Evolutionary conservation across 2,797 vertebrate genomes (phyloP).

Genomic region (Ara ararauna): DNA sequence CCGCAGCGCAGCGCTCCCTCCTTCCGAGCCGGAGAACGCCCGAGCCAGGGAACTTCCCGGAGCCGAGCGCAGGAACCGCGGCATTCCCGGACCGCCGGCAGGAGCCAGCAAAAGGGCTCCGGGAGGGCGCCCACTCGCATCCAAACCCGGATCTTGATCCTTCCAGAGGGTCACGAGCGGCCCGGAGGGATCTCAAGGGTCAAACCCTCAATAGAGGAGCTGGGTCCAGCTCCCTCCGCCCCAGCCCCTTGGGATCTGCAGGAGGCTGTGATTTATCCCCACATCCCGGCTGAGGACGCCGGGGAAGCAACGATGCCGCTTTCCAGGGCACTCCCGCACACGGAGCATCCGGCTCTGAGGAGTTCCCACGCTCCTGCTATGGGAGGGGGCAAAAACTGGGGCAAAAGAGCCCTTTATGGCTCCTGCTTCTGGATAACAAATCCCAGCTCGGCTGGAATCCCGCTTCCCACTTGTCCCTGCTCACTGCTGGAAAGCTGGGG

Average conservation of each 20-base stretch:
- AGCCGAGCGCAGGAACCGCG: neutral
- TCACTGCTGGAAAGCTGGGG: fast-evolving
- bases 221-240: no score
- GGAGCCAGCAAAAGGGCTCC: fast-evolving
- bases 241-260: fast-evolving
- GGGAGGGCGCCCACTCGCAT: fast-evolving
- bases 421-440: neutral
- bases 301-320: neutral
- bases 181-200: neutral
- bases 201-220: fast-evolving
- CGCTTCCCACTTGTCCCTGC: fast-evolving
- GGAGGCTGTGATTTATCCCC: neutral
- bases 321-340: fast-evolving
- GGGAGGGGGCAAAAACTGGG: neutral
- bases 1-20: neutral
- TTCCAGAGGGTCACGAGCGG: neutral
- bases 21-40: neutral
- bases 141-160: fast-evolving
- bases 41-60: neutral
- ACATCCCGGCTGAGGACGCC: fast-evolving
- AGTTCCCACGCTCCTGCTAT: neutral
- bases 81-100: neutral
- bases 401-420: neutral
- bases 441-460: neutral
- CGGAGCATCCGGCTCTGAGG: neutral